Evolutionary conservation across 2,113 vertebrate species (phyloP), one percentile per base, ranked within the genome.

Genomic region (Etia nguti): DNA sequence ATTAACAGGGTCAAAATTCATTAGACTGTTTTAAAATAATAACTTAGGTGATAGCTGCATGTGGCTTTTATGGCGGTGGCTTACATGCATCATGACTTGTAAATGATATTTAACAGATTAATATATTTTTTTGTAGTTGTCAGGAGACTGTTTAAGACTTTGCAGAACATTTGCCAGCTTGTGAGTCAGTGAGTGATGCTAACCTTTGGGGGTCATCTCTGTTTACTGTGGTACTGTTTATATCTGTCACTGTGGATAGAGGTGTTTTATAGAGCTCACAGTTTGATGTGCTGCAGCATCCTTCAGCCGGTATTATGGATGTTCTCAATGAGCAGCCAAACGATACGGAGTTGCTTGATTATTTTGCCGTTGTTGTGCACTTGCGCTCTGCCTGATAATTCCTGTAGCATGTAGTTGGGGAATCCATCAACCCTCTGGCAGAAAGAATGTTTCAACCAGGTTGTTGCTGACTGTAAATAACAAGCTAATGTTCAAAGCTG

Each of bases 201-300:
- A 86, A 93, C 89, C 88, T 89, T 88, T 59, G 12, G 65, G 60
- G 93, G 92, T 94, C 92, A 91, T 91, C 89, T 92, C 86, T 90
- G 89, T 94, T 94, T 92, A 91, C 86, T 75, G 86, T 84, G 59
- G 4, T 81, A 79, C 41, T 90, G 85, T 90, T 92, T 91, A 82
- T 90, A 77, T 86, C 86, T 81, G 90, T 93, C 90, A 89, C 88
- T 31, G 81, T 82, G 73, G 92, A 89, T 83, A 68, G 89, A 93
- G 85, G 59, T 92, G 92, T 94, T 93, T 89, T 91, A 92, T 92
- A 90, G 92, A 93, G 84, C 90, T 90, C 86, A 82, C 91, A 90
- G 85, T 87, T 91, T 84, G 84, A 92, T 75, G 86, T 83, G 90
- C 56, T 70, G 75, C 84, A 89, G n/a, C 90, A 84, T 92, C 85